Conservation (phyloP, 1,140 invertebrate species). For the Tribolium castaneum region DNA sequence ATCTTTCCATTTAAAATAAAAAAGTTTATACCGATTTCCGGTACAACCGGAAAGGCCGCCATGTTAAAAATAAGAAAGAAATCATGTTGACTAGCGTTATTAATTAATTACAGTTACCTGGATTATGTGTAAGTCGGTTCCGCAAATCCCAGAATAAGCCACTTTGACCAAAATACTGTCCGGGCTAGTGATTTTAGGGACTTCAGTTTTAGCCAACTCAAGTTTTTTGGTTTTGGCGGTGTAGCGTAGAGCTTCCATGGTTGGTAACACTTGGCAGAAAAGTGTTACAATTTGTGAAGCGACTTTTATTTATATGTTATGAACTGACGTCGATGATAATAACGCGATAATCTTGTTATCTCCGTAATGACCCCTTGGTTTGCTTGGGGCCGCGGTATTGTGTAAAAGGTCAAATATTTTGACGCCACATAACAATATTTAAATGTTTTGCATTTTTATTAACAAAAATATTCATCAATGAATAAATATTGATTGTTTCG, state of each 20-base stretch:
- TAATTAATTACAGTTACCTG: slow-evolving; percentile 64
- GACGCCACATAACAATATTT: neutral
- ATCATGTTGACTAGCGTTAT: too few relatives aligned
- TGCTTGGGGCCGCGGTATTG: neutral
- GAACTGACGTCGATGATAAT: neutral
- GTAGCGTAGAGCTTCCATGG: slow-evolving; percentile 74
- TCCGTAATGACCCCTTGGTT: neutral
- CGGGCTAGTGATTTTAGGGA: slow-evolving; percentile 66
- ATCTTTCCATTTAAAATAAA: too few relatives aligned
- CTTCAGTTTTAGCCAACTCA: slow-evolving; percentile 64
- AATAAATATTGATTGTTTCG: too few relatives aligned
- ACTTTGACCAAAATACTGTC: slow-evolving; percentile 74
- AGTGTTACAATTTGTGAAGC: neutral
- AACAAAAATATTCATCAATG: too few relatives aligned
- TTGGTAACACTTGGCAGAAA: neutral
- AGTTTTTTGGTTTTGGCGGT: slow-evolving; percentile 66
- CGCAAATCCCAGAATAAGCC: slow-evolving; percentile 79
- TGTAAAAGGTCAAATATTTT: neutral
- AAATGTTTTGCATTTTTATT: too few relatives aligned
- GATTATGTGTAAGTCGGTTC: slow-evolving; percentile 84
- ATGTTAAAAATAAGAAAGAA: too few relatives aligned
- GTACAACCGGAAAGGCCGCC: too few relatives aligned
- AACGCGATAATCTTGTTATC: neutral
- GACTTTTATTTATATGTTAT: neutral
- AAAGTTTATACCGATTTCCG: too few relatives aligned